A percentile compares a stretch with the other conserved stretches of the same genome.
phyloP scores from a whole-genome alignment of 2,888 invertebrate genomes.

The Conops quadrifasciatus region DNA sequence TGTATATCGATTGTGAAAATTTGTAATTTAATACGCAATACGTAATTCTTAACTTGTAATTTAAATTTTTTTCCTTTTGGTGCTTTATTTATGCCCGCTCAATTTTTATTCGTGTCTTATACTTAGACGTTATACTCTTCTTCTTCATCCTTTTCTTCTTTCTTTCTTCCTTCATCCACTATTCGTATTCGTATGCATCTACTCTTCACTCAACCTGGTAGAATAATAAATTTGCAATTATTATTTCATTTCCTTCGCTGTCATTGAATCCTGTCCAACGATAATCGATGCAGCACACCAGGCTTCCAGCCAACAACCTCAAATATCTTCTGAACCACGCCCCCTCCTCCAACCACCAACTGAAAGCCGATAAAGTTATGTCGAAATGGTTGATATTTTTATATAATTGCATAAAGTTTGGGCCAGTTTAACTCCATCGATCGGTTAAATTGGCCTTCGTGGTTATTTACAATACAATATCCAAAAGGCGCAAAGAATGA shows the following conservation, averaged over 20 bases:
- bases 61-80: constrained; percentile 2
- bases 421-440: too few species aligned
- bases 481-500: constrained; percentile 45
- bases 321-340: not conserved
- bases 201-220: constrained; percentile 32
- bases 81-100: not conserved
- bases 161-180: not conserved
- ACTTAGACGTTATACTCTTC: not conserved
- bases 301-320: not conserved
- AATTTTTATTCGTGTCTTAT: not conserved
- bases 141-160: not conserved
- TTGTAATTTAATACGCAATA: too few species aligned
- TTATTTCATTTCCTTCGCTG: constrained; percentile 43
- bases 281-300: not conserved
- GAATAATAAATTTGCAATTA: constrained; percentile 46
- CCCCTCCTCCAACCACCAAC: not conserved
- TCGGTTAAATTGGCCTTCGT: not conserved
- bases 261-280: constrained; percentile 26
- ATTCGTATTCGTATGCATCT: not conserved
- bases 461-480: constrained; percentile 38
- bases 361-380: too few species aligned
- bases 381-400: too few species aligned
- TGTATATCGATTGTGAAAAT: too few species aligned
- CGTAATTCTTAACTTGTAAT: not conserved
- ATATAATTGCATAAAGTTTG: too few species aligned